Percentiles rank a stretch among this genome's conserved stretches.
phyloP scores from a whole-genome alignment of 2,797 vertebrate species.

The Sarcophilus harrisii region DNA sequence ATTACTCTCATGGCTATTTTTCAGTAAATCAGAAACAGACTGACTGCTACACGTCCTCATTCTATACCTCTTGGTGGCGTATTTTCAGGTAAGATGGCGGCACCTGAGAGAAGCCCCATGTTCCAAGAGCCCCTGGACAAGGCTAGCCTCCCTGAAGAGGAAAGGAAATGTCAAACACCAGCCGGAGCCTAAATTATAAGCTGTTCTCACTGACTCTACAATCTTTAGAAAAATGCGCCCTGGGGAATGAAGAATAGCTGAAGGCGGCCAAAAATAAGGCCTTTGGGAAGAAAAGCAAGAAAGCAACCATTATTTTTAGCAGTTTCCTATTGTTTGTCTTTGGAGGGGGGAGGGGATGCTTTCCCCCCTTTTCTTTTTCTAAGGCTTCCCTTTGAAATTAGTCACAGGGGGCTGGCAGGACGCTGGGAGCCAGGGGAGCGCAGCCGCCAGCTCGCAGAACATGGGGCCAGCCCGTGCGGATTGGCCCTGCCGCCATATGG shows the following conservation, averaged over 20 bases:
- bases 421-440: not conserved
- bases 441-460: too few relatives aligned
- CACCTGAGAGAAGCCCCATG: conserved; percentile 44
- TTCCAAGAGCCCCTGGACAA: conserved; percentile 47
- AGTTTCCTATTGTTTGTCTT: conserved; percentile 73
- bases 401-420: conserved; percentile 62
- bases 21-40: not conserved
- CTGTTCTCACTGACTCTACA: conserved; percentile 56
- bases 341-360: conserved; percentile 58
- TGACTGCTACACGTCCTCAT: not conserved
- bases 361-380: conserved; percentile 15
- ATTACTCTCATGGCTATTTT: not conserved
- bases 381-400: conserved; percentile 75
- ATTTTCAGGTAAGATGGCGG: not conserved
- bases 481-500: not conserved
- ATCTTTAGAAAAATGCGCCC: conserved; percentile 66
- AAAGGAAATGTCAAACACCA: conserved; percentile 64
- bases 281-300: conserved; percentile 73
- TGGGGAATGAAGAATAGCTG: conserved; percentile 65
- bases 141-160: conserved; percentile 17
- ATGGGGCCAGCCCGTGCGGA: too few relatives aligned
- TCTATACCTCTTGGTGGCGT: not conserved
- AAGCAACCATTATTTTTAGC: conserved; percentile 76
- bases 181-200: conserved; percentile 75
- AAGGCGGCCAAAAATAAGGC: conserved; percentile 75